Evolutionary conservation across 2,113 vertebrate species (phyloP).

Genomic region (Limnothrissa miodon): DNA sequence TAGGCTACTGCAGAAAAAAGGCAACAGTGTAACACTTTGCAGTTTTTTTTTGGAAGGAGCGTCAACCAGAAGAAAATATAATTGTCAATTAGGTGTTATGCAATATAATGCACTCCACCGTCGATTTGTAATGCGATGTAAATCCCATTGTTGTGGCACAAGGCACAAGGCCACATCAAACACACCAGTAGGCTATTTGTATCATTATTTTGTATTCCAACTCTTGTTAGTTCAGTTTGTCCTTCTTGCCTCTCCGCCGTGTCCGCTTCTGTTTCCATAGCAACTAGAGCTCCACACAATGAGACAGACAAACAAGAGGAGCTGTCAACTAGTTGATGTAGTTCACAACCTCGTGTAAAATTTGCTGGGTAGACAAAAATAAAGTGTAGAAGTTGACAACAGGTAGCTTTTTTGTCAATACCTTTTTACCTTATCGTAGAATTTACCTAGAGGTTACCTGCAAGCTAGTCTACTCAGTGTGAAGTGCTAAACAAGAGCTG

Average conservation of each 20-base stretch:
- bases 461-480: neutral
- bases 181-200: neutral
- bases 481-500: neutral
- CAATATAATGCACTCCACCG: too few species aligned
- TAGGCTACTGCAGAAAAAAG: too few species aligned
- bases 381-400: neutral
- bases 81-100: too few species aligned
- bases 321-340: neutral
- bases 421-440: neutral
- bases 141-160: too few species aligned
- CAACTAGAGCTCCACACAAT: constrained; percentile 13
- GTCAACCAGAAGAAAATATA: too few species aligned
- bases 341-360: neutral
- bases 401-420: neutral
- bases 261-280: constrained; percentile 54
- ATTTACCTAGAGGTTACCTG: neutral
- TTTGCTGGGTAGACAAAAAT: neutral
- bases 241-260: constrained; percentile 36
- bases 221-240: constrained; percentile 33
- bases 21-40: too few species aligned
- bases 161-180: neutral
- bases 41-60: too few species aligned
- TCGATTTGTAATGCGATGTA: too few species aligned
- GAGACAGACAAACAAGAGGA: neutral
- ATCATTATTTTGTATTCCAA: neutral